Evolutionary conservation across 2,113 vertebrate species (phyloP), one percentile per base, ranked within the genome.

Genomic region (Upupa epops): DNA sequence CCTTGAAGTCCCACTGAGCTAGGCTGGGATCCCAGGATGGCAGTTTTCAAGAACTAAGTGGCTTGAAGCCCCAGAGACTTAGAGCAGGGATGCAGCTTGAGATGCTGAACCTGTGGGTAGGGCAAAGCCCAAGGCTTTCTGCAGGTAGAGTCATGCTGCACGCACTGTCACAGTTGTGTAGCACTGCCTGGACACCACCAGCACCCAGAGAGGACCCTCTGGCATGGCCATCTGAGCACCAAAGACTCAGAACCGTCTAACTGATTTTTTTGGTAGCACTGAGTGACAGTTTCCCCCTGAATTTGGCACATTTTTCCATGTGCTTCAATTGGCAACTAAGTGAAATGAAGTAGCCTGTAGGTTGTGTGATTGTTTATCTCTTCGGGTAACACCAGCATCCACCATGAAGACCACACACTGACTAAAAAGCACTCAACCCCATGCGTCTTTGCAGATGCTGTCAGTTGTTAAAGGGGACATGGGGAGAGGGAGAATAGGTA

Each of bases 21-120:
- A 77, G 0, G 1, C 0, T 21, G 11, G 10, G 1, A 3, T 70
- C 40, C 26, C n/a, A 71, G 18, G 4, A 2, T 40, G 8, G 25
- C 42, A 58, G 4, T 51, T 66, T 91, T 26, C 5, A 21, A 54
- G 46, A 15, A 55, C 2, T 5, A 46, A 0, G 0, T 40, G 31
- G 1, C 10, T 60, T 18, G 13, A 19, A 90, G 18, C 2, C 2
- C 12, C 37, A 66, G 46, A 49, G 8, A 20, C 36, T 71, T 74
- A 25, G 6, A 58, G 17, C 2, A 59, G 29, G 10, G 5, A 1
- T 55, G 11, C 2, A 4, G 6, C 28, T 48, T 76, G 26, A 55
- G 34, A 18, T 3, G 8, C 42, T 42, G 28, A 64, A 64, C 34
- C 11, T 48, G 24, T 20, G 13, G n/a, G 34, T 31, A 31, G 4